Evolutionary conservation across 2,888 invertebrate species (phyloP).

Genomic region (Drosophila pseudotalamancana): DNA sequence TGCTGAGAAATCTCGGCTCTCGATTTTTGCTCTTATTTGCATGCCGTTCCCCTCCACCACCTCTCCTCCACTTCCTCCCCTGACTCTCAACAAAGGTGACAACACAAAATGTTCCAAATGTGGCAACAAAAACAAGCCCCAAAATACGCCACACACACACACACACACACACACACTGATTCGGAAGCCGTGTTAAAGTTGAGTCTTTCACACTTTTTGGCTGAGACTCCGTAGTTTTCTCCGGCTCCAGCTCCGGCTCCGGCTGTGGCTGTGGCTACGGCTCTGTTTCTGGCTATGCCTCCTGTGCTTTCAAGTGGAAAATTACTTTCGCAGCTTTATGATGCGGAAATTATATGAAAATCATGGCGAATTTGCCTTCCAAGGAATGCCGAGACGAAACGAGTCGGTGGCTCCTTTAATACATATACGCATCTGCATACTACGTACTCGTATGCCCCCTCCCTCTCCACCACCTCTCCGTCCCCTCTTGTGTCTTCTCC

Average conservation of each 20-base stretch:
- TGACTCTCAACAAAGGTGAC: constrained; percentile 61
- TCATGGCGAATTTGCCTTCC: constrained; percentile 81
- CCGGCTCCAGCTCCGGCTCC: constrained; percentile 1
- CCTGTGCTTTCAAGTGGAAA: constrained; percentile 82
- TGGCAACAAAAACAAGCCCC: constrained; percentile 66
- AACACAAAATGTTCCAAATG: constrained; percentile 72
- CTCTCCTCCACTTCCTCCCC: background rate
- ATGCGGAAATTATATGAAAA: constrained; percentile 84
- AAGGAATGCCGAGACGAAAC: constrained; percentile 57
- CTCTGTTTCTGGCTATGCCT: constrained; percentile 33
- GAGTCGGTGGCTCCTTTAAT: constrained; percentile 33
- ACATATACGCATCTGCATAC: constrained; percentile 46
- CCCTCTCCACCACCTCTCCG: background rate
- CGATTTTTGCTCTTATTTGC: constrained; percentile 57
- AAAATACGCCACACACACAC: constrained; percentile 29
- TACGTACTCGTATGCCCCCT: constrained; percentile 30
- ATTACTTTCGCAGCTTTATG: constrained; percentile 84
- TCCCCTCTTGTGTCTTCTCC: background rate
- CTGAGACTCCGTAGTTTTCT: constrained; percentile 4
- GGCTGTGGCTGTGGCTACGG: background rate
- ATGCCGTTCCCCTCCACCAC: constrained; percentile 47
- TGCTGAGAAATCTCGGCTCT: constrained; percentile 65
- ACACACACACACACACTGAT: constrained; percentile 1
- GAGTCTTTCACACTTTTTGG: constrained; percentile 36
- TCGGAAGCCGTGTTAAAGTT: constrained; percentile 28